A percentile compares a stretch with the other conserved stretches of the same genome.
These are phyloP conservation scores for Lasioglossum pauxillum DNA, from an alignment of 2,888 invertebrate species.

Conservation along the genomic window DNA sequence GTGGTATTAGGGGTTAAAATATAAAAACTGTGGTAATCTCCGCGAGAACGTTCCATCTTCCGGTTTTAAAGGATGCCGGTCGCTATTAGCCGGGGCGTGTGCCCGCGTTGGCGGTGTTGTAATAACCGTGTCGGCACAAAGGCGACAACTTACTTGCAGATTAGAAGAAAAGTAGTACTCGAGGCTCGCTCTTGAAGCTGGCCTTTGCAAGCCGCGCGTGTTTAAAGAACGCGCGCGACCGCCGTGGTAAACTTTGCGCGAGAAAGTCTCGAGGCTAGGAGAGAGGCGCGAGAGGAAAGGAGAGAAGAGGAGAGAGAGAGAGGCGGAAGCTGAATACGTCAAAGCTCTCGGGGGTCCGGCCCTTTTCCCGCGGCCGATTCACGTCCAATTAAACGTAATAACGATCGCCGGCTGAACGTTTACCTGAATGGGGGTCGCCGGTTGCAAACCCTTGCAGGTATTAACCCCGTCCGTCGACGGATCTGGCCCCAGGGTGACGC, in stretches of 20 bases:
- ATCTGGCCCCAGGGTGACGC: background rate
- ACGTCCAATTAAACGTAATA: constrained; percentile 54
- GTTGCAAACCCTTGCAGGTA: constrained; percentile 2
- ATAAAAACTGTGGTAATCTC: background rate
- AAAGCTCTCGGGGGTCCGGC: constrained; percentile 22
- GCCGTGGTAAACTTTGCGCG: constrained; percentile 34
- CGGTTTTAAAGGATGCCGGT: background rate
- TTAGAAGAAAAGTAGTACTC: constrained; percentile 60
- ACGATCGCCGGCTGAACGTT: constrained; percentile 13
- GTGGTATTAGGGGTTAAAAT: background rate
- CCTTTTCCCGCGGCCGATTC: constrained; percentile 25
- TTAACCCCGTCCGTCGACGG: constrained; percentile 5
- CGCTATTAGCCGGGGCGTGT: constrained; percentile 4
- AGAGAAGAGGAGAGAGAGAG: background rate
- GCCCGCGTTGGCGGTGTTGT: background rate
- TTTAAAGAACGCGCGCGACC: constrained; percentile 45
- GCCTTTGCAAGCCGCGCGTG: constrained; percentile 47
- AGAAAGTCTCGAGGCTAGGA: background rate
- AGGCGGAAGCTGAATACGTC: constrained; percentile 25
- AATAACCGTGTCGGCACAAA: constrained; percentile 50
- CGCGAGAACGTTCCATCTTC: background rate
- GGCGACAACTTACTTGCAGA: constrained; percentile 55
- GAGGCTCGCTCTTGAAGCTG: constrained; percentile 45
- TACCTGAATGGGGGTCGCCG: background rate
- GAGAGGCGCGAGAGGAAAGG: background rate